Conservation (phyloP, 2,888 invertebrate genomes). For the Nudaria mundana region DNA sequence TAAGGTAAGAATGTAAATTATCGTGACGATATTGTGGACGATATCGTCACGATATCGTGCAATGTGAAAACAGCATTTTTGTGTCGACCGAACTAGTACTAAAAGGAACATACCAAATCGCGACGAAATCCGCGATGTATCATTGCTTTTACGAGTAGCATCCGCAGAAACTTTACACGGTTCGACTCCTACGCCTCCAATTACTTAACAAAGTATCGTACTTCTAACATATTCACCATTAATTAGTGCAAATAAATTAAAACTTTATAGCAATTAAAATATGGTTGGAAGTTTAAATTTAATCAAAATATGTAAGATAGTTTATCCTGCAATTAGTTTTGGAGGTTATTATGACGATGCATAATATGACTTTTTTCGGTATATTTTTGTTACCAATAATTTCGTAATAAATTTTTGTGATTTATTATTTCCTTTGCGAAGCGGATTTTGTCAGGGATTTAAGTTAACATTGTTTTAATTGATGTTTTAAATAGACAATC, state of each 20-base stretch:
- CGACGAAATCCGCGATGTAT: conserved; percentile 71
- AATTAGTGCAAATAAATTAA: conserved; percentile 9
- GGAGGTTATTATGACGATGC: conserved; percentile 58
- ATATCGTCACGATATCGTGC: too few relatives aligned
- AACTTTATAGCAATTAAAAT: conserved; percentile 9
- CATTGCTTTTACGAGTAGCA: conserved; percentile 70
- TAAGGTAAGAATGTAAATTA: too few relatives aligned
- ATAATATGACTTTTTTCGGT: conserved; percentile 67
- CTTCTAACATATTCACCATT: conserved; percentile 21
- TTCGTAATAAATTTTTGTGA: conserved; percentile 33
- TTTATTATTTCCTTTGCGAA: conserved; percentile 21
- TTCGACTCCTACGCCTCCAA: conserved; percentile 51
- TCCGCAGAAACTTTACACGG: conserved; percentile 65
- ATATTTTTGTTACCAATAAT: conserved; percentile 36
- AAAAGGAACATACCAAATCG: conserved; percentile 45
- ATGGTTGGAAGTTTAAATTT: conserved; percentile 6
- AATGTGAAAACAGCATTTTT: too few relatives aligned
- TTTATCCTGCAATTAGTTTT: conserved; percentile 66
- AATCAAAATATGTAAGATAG: conserved; percentile 19
- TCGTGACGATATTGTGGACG: too few relatives aligned
- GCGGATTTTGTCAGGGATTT: conserved; percentile 25
- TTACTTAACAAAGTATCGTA: conserved; percentile 58
- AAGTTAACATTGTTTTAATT: neutral
- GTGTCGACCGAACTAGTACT: too few relatives aligned
- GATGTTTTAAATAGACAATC: neutral